Percentiles rank a stretch among this genome's conserved stretches.
Evolutionary conservation across 2,797 vertebrate genomes (phyloP).

Genomic region (Lithobates sylvaticus): DNA sequence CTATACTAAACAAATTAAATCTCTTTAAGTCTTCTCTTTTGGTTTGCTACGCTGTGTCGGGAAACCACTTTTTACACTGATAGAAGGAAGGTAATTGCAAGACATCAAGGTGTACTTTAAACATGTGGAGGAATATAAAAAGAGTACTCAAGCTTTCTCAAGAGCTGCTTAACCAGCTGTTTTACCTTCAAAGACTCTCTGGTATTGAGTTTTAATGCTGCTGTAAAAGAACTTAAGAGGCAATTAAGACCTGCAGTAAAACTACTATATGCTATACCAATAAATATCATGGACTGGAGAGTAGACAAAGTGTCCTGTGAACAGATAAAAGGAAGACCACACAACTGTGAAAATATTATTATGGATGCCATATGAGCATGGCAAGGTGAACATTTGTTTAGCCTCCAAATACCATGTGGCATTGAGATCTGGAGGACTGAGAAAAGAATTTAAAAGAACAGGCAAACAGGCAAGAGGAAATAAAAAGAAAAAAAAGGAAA

Average conservation of each 20-base stretch:
- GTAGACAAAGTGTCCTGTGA: background rate
- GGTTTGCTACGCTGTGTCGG: background rate
- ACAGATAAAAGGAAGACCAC: background rate
- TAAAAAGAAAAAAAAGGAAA: too few species aligned
- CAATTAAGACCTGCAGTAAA: conserved; percentile 28
- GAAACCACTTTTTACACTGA: background rate
- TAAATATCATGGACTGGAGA: background rate
- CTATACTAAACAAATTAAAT: background rate
- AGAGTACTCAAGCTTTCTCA: conserved; percentile 7
- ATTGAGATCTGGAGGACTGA: too few species aligned
- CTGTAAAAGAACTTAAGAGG: conserved; percentile 44
- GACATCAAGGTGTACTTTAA: background rate
- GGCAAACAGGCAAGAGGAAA: background rate
- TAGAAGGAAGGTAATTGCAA: background rate
- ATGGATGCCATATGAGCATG: background rate
- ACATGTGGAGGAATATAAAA: conserved; percentile 34
- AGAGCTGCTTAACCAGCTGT: conserved; percentile 45
- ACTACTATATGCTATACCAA: background rate
- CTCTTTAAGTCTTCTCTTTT: background rate
- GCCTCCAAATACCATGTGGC: too few species aligned
- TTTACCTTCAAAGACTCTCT: conserved; percentile 41
- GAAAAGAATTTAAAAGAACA: too few species aligned
- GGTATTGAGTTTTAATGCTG: conserved; percentile 8
- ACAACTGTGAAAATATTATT: background rate
- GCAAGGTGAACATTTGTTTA: background rate